Percentiles rank a stretch among this genome's conserved stretches.
These are phyloP conservation scores for Xenops minutus DNA, from an alignment of 2,797 vertebrate species.

Conservation along the genomic window DNA sequence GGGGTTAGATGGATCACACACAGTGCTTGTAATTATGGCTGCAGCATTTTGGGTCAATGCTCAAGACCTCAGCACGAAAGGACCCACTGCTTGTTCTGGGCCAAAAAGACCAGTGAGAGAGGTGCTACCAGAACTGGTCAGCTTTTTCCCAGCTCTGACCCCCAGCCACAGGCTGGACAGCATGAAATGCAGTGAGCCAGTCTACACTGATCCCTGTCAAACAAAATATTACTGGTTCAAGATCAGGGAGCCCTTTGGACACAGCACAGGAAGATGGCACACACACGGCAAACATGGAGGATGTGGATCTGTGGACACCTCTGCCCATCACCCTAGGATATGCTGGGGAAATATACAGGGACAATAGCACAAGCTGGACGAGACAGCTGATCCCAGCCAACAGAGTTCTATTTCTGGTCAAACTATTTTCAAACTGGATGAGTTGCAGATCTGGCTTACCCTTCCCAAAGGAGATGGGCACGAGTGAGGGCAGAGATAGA, in stretches of 20 bases:
- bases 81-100: background rate
- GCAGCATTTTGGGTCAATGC: background rate
- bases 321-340: fast-evolving
- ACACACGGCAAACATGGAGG: background rate
- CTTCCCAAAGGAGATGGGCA: background rate
- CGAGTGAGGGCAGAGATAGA: background rate
- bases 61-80: background rate
- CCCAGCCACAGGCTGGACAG: background rate
- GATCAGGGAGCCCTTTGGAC: background rate
- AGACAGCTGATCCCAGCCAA: background rate
- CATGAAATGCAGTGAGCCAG: background rate
- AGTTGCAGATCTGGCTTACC: background rate
- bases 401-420: background rate
- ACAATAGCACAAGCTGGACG: background rate
- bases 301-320: background rate
- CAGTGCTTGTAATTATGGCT: background rate
- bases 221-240: background rate
- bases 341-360: background rate
- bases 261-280: background rate
- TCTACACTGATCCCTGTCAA: background rate
- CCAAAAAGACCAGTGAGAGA: background rate
- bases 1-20: background rate
- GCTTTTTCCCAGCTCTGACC: background rate
- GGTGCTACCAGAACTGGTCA: background rate
- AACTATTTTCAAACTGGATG: background rate